Base-by-base conservation (phyloP, 2,888 invertebrate genomes). In the Lasioglossum vierecki region DNA sequence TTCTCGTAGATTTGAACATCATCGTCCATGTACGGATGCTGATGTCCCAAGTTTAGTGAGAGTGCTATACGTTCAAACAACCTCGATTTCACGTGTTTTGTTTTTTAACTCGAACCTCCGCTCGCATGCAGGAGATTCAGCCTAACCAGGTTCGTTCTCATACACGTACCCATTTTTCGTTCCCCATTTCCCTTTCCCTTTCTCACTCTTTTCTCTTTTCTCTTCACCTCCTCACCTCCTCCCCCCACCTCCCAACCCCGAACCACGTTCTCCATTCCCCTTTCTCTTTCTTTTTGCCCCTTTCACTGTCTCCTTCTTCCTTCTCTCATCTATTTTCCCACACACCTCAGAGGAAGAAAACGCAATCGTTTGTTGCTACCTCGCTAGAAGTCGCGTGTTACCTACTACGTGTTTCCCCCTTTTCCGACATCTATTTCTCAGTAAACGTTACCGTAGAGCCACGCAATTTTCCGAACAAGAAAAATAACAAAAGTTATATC, bases 21-120 rank as follows among this genome's bases (percentile, higher is more conserved):
- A 68, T 96, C 95, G 93, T 89, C 97, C 95, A 94, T 95, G 93
- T 93, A 94, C 30, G 95, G 94, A 86, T 92, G 93, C 87, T 94
- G 94, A 88, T 94, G 93, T 81, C 91, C 94, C 92, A 94, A 91
- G 90, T 94, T 94, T 91, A 94, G 88, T 89, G 94, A 91, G 83
- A 94, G 92, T 81, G 93, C 94, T 94, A 93, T 57, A 44, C 13
- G 85, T 88, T 88, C 35, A 88, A 88, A 88, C 71, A 85, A 70
- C 79, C 70, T 53, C 41, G 35, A 44, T 73, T 85, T 86, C 79
- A 85, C 77, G 75, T 60, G 35, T 66, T 78, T 68, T 1, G 41
- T 44, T 9, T 44, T 3, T 66, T 76, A 63, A 77, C 68, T 8
- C 30, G n/a, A 41, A 75, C 53, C 53, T 72, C 70, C 71, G 35